phyloP scores from a whole-genome alignment of 2,888 invertebrate species.

The Apodemia duryi region DNA sequence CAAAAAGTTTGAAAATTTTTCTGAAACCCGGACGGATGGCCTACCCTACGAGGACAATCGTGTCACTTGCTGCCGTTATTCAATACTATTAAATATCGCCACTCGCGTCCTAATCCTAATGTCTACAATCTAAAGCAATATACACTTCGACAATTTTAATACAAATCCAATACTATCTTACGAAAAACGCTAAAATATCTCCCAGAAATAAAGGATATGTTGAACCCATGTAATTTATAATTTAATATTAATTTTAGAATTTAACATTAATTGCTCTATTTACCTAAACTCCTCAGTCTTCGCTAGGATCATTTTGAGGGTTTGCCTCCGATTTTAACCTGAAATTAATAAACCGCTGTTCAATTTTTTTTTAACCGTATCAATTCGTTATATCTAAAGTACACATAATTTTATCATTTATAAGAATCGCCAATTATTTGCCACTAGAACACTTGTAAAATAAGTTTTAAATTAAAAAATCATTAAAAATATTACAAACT shows the following conservation, averaged over 20 bases:
- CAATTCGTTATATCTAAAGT: conserved; percentile 23
- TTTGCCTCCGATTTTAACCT: conserved; percentile 60
- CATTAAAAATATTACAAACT: neutral
- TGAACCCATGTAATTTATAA: conserved; percentile 16
- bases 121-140: conserved; percentile 4
- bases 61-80: conserved; percentile 10
- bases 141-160: neutral
- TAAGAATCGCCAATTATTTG: neutral
- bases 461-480: neutral
- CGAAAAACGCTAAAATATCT: neutral
- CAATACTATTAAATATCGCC: neutral
- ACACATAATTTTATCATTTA: conserved; percentile 1
- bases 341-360: conserved; percentile 63
- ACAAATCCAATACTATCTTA: conserved; percentile 9
- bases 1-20: conserved; percentile 19
- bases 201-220: conserved; percentile 20
- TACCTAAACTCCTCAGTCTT: conserved; percentile 56
- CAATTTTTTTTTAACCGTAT: conserved; percentile 36
- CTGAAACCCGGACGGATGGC: conserved; percentile 20
- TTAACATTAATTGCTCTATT: conserved; percentile 28
- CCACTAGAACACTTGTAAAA: neutral
- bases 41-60: conserved; percentile 14
- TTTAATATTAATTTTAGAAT: conserved; percentile 1
- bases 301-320: conserved; percentile 46
- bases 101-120: neutral